Conservation (phyloP, 1,140 invertebrate genomes). For the Trichogramma pretiosum region DNA sequence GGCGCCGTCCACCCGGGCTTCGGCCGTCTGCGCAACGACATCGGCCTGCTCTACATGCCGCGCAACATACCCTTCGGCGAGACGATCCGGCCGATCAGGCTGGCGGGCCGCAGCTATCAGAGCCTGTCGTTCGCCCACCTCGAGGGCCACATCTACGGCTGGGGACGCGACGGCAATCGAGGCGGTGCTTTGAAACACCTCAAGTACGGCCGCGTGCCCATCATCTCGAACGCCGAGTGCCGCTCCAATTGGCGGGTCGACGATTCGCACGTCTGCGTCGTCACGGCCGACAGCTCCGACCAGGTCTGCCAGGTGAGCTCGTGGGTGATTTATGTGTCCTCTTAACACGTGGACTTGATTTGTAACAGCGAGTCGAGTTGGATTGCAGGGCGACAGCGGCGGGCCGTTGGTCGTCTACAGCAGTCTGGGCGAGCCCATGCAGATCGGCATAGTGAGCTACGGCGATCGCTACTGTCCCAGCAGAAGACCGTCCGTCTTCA, state of each 20-base stretch:
- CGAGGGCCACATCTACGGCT: slow-evolving; percentile 15
- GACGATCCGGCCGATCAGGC: slow-evolving; percentile 16
- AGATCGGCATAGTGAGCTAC: slow-evolving; percentile 28
- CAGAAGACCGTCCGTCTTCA: slow-evolving; percentile 21
- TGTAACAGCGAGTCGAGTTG: no score
- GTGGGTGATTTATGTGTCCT: no score
- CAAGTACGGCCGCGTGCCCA: slow-evolving; percentile 18
- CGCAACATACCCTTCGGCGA: slow-evolving; percentile 18
- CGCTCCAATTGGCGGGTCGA: slow-evolving; percentile 13
- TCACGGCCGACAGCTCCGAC: slow-evolving; percentile 6
- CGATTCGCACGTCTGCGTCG: slow-evolving; percentile 20
- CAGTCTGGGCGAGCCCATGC: slow-evolving; percentile 10
- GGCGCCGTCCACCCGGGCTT: slow-evolving; percentile 13
- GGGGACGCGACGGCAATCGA: slow-evolving; percentile 12
- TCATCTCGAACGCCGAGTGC: slow-evolving; percentile 22
- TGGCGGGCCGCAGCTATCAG: slow-evolving; percentile 8
- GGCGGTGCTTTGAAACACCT: slow-evolving; percentile 6
- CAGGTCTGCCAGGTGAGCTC: slow-evolving; percentile 21
- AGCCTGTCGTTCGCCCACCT: not conserved
- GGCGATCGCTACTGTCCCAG: slow-evolving; percentile 26
- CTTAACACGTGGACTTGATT: no score
- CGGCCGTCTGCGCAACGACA: slow-evolving; percentile 9
- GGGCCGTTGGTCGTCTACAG: slow-evolving; percentile 20
- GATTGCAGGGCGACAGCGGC: slow-evolving; percentile 24
- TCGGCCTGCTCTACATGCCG: slow-evolving; percentile 21